Conservation (phyloP, 2,113 vertebrate genomes). For the human (Homo sapiens) region GRCh38 chr2:33477001-33477500, state of each 20-base stretch:
- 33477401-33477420: background rate
- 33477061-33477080: background rate
- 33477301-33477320: background rate
- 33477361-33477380: background rate
- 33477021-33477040: conserved; percentile 24
- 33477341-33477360: background rate
- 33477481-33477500: background rate
- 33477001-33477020: conserved; percentile 30
- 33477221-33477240: background rate
- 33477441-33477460: background rate
- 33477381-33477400: too few relatives aligned
- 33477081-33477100: background rate
- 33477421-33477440: background rate
- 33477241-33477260: background rate
- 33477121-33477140: background rate
- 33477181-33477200: background rate
- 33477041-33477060: conserved; percentile 35
- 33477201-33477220: background rate
- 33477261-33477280: background rate
- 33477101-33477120: conserved; percentile 7
- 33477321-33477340: background rate
- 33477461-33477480: background rate
- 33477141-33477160: background rate
- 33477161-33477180: background rate
- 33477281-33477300: background rate